Evolutionary conservation across 1,140 invertebrate species (phyloP), one percentile per base, ranked within the genome.

Genomic region (Platorchestia sp.): DNA sequence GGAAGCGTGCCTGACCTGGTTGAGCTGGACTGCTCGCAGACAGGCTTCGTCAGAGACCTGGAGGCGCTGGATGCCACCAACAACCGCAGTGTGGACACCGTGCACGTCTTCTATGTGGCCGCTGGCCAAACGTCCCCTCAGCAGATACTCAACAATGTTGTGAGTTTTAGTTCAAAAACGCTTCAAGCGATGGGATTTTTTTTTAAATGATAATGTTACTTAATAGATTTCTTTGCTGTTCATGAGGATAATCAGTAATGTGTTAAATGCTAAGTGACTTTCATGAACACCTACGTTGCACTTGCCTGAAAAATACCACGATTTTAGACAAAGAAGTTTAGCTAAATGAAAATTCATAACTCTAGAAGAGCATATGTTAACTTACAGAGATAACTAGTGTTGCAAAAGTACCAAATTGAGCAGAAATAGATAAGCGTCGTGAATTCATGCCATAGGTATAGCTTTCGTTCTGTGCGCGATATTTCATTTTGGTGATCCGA

Each of bases 21-120:
- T 40, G 98, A 98, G 47, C 97, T 99, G 95, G 98, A 99, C 97
- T 98, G 98, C 47, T 97, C 97, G 19, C 97, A 98, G 91, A 97
- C 98, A 27, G 98, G 98, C 41, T 99, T 99, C 97, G 98, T 98
- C 45, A 97, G 97, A 27, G 98, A 98, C 96, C 97, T 99, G 40
- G 98, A 99, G 97, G 97, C 97, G 47, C 97, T 99, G 86, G 99
- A 99, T 97, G 97, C 97, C 86, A 98, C 98, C 96, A 99, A 99
- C 96, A 98, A 98, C 47, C 97, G 99, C 96, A 99, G 98, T 14
- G 98, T 98, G 96, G 99, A 99, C 97, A 99, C 99, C 0, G 99
- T 98, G 96, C 99, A 99, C 97, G 98, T 99, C 96, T 99, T 99
- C 97, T 99, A 99, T 97, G 99, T 99, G 0, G 98, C 98, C 97